phyloP scores from a whole-genome alignment of 92 coral and sea anemone species.

The Isaurus tuberculatus region DNA sequence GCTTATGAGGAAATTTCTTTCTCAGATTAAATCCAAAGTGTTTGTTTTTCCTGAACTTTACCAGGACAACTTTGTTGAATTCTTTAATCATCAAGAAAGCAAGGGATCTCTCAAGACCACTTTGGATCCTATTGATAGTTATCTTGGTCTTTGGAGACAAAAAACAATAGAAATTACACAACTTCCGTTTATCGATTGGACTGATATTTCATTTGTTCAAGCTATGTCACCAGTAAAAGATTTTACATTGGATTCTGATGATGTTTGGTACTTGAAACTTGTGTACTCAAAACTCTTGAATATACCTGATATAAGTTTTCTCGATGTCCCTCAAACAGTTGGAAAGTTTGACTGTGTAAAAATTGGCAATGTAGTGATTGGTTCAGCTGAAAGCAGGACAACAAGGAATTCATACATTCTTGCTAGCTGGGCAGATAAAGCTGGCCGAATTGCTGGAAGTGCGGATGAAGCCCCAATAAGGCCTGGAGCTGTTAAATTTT shows the following conservation, averaged over 20 bases:
- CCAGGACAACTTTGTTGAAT: constrained; percentile 45
- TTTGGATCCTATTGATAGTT: constrained; percentile 41
- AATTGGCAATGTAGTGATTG: constrained; percentile 50
- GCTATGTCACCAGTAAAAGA: constrained; percentile 55
- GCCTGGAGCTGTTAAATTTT: constrained; percentile 22
- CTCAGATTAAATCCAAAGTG: constrained; percentile 49
- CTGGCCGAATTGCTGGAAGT: constrained; percentile 19
- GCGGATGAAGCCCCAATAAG: background rate
- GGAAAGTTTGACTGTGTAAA: constrained; percentile 42
- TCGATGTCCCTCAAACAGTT: constrained; percentile 65
- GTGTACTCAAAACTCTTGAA: constrained; percentile 54
- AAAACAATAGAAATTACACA: constrained; percentile 25
- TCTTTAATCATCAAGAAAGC: constrained; percentile 18
- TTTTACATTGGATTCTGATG: constrained; percentile 57
- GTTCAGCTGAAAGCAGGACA: constrained; percentile 53
- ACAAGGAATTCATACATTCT: constrained; percentile 57
- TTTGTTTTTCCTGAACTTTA: constrained; percentile 44
- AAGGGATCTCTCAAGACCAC: constrained; percentile 63
- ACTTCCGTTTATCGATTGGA: constrained; percentile 54
- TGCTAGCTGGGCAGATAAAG: constrained; percentile 64
- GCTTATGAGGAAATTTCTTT: constrained; percentile 62
- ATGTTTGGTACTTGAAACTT: constrained; percentile 44
- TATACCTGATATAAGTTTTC: background rate
- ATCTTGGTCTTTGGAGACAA: constrained; percentile 32
- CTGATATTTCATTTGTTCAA: constrained; percentile 16